Percentiles rank a stretch among this genome's conserved stretches.
Conservation (phyloP, 2,113 vertebrate species). For the Damaliscus lunatus region DNA sequence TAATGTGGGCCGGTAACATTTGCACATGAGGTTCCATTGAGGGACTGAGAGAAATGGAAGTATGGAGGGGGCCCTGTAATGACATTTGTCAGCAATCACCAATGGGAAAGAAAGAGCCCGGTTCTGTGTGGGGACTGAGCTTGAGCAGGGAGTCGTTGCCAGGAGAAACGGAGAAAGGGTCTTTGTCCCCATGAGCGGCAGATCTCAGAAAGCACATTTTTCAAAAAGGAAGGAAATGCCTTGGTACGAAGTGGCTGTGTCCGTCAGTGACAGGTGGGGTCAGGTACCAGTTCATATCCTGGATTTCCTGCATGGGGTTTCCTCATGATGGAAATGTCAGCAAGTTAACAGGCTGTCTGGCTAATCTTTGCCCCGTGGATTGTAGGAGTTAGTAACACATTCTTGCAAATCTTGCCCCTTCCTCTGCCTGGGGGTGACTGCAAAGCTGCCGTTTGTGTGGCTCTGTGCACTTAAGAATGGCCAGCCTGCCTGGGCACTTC, state of each 20-base stretch:
- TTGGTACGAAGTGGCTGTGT: not conserved
- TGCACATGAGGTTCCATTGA: not conserved
- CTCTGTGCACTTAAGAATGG: not conserved
- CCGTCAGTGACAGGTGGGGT: not conserved
- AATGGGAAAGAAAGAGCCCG: not conserved
- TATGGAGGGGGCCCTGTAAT: not conserved
- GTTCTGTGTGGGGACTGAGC: not conserved
- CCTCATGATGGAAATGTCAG: not conserved
- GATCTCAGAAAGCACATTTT: not conserved
- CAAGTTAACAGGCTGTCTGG: not conserved
- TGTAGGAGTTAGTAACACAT: not conserved
- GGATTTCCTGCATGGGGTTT: not conserved
- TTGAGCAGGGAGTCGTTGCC: not conserved
- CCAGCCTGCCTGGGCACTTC: too few species aligned
- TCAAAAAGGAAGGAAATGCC: not conserved
- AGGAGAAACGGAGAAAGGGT: not conserved
- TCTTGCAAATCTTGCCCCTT: not conserved
- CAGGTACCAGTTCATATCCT: fast-evolving
- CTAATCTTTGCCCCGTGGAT: not conserved
- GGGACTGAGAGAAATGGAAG: not conserved
- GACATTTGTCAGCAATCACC: too few species aligned
- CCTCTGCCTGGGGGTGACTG: not conserved
- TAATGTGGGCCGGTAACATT: not conserved
- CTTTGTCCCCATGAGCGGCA: not conserved
- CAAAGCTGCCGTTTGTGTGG: fast-evolving